A percentile compares a stretch with the other conserved stretches of the same genome.
phyloP scores from a whole-genome alignment of 1,140 invertebrate genomes.

The Trypoxylus dichotomus region DNA sequence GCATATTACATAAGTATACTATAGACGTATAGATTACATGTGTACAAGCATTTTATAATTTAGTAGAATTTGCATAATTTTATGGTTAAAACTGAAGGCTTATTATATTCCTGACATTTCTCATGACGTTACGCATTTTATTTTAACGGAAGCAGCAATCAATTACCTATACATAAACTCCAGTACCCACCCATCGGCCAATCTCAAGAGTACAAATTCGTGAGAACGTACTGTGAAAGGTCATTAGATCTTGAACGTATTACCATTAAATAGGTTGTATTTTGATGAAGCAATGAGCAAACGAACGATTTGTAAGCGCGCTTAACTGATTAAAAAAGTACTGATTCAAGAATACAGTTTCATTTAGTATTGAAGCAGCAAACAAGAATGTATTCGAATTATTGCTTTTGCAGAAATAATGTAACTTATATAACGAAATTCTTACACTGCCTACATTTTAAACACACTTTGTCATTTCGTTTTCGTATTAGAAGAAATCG shows the following conservation, averaged over 20 bases:
- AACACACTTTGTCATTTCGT: too few relatives aligned
- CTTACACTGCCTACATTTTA: too few relatives aligned
- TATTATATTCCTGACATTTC: background rate
- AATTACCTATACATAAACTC: background rate
- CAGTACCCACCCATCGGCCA: background rate
- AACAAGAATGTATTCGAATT: too few relatives aligned
- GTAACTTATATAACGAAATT: too few relatives aligned
- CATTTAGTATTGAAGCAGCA: too few relatives aligned
- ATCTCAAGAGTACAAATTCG: background rate
- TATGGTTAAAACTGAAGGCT: background rate
- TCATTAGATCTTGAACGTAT: background rate
- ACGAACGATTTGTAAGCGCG: too few relatives aligned
- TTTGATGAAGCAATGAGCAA: background rate
- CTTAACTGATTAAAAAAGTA: too few relatives aligned
- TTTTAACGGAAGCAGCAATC: background rate
- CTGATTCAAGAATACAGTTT: too few relatives aligned
- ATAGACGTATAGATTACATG: background rate
- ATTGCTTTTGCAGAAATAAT: too few relatives aligned
- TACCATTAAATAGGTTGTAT: background rate
- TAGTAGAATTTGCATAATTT: background rate
- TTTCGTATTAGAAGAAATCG: too few relatives aligned
- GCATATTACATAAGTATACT: too few relatives aligned
- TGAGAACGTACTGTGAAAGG: background rate
- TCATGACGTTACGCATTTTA: background rate
- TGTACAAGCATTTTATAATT: background rate